These are phyloP conservation scores for Radopholus similis DNA, from an alignment of 1,140 invertebrate genomes.

Conservation along the genomic window DNA sequence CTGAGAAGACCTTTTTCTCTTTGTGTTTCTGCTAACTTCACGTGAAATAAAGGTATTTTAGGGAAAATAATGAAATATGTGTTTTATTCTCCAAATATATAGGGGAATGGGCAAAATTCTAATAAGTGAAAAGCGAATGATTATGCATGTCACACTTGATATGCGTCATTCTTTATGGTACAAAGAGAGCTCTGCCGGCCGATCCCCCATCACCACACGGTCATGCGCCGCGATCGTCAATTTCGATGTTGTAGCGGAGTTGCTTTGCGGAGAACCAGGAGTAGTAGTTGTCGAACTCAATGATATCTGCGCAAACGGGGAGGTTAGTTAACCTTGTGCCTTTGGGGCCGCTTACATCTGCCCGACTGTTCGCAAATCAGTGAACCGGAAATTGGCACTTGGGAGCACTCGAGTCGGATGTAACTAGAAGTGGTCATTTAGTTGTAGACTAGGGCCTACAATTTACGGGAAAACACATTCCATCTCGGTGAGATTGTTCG, in stretches of 20 bases:
- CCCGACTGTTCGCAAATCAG: constrained; percentile 50
- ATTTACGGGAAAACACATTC: constrained; percentile 50
- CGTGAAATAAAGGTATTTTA: too few relatives aligned
- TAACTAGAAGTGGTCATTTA: constrained; percentile 24
- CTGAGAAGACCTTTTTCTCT: too few relatives aligned
- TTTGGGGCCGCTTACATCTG: constrained; percentile 47
- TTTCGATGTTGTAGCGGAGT: constrained; percentile 59
- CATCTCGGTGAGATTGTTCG: constrained; percentile 60
- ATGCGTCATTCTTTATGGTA: too few relatives aligned
- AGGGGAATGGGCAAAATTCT: too few relatives aligned
- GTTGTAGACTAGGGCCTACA: background rate
- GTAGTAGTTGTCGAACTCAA: constrained; percentile 60
- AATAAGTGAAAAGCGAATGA: too few relatives aligned
- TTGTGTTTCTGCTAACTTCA: too few relatives aligned
- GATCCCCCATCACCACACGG: too few relatives aligned
- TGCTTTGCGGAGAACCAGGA: constrained; percentile 59
- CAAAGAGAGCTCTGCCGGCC: too few relatives aligned
- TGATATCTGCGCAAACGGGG: constrained; percentile 44
- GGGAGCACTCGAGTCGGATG: constrained; percentile 57
- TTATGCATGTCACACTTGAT: too few relatives aligned
- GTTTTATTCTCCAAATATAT: background rate
- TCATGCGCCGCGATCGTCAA: constrained; percentile 42
- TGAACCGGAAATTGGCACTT: constrained; percentile 52
- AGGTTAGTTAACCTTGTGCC: too few relatives aligned
- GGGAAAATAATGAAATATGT: background rate